Base-by-base conservation (phyloP, 2,113 vertebrate genomes). In the Ameiurus melas region DNA sequence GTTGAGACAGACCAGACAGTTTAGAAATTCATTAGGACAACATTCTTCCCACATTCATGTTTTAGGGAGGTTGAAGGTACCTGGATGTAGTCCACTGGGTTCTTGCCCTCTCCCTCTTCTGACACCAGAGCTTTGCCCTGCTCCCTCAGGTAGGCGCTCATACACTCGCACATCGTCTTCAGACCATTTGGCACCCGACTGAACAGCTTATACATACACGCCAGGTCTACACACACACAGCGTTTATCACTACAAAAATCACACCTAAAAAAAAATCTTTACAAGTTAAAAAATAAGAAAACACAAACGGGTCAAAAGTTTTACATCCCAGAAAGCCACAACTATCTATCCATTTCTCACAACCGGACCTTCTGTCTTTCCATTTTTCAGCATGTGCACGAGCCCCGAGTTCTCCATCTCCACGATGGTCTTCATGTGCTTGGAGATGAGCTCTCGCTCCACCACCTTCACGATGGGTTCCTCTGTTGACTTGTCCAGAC, bases 151-250 rank as follows among this genome's bases (percentile, higher is more conserved):
- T 99, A 99, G 0, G 97, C 97, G 92, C 98, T 99, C 98, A 99
- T 99, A 91, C 98, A 99, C 91, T 99, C 98, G n/a, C 98, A 99
- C 98, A 99, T 99, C 0, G 98, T 99, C 96, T 99, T 99, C 93
- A 99, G 96, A 89, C 98, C 98, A 85, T 99, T 99, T 92, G 98
- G 98, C 93, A 99, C 98, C 85, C 98, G 95, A 92, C 98, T 99
- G 90, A 99, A 99, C 90, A 99, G 94, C 95, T 99, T 99, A 96
- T 99, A 99, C 98, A 99, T 99, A 92, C 98, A 99, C 88, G 98
- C 98, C 94, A 99, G 95, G 93, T 99, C 98, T 99, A 95, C 27
- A 78, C 73, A 87, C 43, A 66, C 55, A 66, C 27, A 90, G 19
- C 39, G 13, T 12, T 80, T 12, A 5, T 25, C 9, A 82, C 4